Conservation (phyloP, 1,140 invertebrate genomes). For the Acromyrmex echinatior region DNA sequence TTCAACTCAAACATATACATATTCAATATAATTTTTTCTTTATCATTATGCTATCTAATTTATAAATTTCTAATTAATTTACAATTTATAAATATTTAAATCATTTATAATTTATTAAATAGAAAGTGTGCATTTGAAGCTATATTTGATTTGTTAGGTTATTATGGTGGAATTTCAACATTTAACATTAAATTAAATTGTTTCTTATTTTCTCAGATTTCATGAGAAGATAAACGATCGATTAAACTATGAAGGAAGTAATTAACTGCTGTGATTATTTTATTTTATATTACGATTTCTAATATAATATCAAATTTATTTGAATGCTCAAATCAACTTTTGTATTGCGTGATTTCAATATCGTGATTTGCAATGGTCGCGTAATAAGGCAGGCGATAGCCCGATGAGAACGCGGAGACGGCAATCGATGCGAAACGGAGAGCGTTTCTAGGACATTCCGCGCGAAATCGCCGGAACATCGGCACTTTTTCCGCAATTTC, state of each 20-base stretch:
- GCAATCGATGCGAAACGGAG: slow-evolving; percentile 44
- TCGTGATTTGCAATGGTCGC: slow-evolving; percentile 15
- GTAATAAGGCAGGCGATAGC: slow-evolving; percentile 32
- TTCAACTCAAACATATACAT: slow-evolving; percentile 5
- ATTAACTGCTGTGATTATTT: background rate
- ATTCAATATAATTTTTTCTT: slow-evolving; percentile 8
- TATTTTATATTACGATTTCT: background rate
- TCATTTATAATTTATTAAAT: slow-evolving; percentile 14
- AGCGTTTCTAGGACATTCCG: slow-evolving; percentile 44
- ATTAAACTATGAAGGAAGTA: background rate
- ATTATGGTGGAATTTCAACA: background rate
- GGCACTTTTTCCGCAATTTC: slow-evolving; percentile 57
- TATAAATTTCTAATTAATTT: slow-evolving; percentile 4
- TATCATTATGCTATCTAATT: background rate
- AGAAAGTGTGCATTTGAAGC: background rate
- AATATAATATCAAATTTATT: background rate
- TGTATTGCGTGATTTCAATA: background rate
- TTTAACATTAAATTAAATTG: background rate
- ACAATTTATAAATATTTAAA: background rate
- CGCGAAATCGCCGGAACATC: slow-evolving; percentile 53
- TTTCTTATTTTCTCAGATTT: background rate
- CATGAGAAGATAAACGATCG: background rate
- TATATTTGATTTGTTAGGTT: background rate
- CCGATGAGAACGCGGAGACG: slow-evolving; percentile 20
- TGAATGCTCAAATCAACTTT: background rate